A percentile compares a stretch with the other conserved stretches of the same genome.
Conservation (phyloP, 2,113 vertebrate species). For the Callorhinus ursinus region DNA sequence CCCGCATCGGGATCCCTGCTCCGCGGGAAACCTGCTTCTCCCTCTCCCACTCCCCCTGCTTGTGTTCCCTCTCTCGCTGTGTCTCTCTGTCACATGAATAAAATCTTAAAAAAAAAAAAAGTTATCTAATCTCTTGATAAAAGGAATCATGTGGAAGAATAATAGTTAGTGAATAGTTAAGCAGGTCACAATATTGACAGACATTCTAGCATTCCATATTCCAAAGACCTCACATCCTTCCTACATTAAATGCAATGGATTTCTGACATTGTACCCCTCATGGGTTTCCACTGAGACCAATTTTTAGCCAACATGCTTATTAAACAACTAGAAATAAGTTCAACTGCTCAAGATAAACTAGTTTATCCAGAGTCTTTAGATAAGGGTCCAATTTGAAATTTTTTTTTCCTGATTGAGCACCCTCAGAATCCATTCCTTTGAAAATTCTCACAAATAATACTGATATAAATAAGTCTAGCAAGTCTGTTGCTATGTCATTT, state of each 20-base stretch:
- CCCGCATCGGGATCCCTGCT: too few species aligned
- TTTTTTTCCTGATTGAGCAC: not conserved
- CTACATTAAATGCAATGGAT: not conserved
- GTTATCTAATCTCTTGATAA: not conserved
- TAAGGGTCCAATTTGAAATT: not conserved
- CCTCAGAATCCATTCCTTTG: not conserved
- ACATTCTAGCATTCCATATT: not conserved
- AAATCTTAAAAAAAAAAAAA: not conserved
- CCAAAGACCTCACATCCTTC: not conserved
- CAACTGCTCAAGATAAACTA: not conserved
- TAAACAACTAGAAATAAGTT: not conserved
- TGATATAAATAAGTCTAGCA: not conserved
- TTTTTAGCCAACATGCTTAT: not conserved
- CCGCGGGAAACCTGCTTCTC: too few species aligned
- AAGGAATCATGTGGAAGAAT: not conserved
- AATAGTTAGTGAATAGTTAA: not conserved
- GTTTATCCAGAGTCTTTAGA: not conserved
- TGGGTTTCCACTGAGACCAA: not conserved
- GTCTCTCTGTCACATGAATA: too few species aligned
- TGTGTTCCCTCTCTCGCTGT: too few species aligned
- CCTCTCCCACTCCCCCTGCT: too few species aligned
- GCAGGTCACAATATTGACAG: not conserved
- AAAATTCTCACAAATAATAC: not conserved
- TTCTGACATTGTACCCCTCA: not conserved
- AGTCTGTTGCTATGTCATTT: not conserved